Evolutionary conservation across 2,888 invertebrate genomes (phyloP), one percentile per base, ranked within the genome.

Genomic region (Chironomus riparius): DNA sequence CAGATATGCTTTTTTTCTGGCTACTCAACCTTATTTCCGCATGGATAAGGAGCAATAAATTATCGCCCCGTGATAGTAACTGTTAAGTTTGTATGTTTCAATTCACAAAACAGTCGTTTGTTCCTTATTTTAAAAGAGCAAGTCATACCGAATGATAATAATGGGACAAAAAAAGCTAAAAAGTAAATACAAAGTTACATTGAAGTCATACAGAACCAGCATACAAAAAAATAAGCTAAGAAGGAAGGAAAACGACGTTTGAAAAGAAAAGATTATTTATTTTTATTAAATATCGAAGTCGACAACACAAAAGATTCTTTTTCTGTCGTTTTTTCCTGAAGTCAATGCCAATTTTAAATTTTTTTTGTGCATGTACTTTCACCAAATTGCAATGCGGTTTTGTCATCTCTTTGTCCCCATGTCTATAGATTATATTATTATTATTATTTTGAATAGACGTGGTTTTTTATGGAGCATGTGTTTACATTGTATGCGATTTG

Each of bases 261-360:
- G 70, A 70, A 68, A 70, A 70, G 70, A 18, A 70, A 70, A 70
- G 18, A 70, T 70, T 56, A 71, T 71, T 71, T 71, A 71, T 56
- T 71, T 62, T 71, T 56, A 71, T 56, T 56, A 56, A 71, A 71
- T 56, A 50, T 56, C 18, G 10, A 68, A 24, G 4, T 38, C 56
- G 71, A 71, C 71, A 71, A 71, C 47, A 71, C 71, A 56, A 71
- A 71, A 71, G 71, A 50, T 28, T 61, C 48, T 38, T 22, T 21
- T 65, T 18, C 38, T 68, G 28, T 38, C n/a, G 22, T 65, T 18
- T 13, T 56, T 28, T 38, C 38, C 38, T 38, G 38, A 38, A 38
- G 38, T 38, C 15, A 56, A 56, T 56, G 56, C 15, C 56, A 56
- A 56, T 56, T 56, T 38, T 38, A 7, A 38, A 10, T 38, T 38